Evolutionary conservation across 2,797 vertebrate species (phyloP).

Genomic region (Sylvilagus floridanus): DNA sequence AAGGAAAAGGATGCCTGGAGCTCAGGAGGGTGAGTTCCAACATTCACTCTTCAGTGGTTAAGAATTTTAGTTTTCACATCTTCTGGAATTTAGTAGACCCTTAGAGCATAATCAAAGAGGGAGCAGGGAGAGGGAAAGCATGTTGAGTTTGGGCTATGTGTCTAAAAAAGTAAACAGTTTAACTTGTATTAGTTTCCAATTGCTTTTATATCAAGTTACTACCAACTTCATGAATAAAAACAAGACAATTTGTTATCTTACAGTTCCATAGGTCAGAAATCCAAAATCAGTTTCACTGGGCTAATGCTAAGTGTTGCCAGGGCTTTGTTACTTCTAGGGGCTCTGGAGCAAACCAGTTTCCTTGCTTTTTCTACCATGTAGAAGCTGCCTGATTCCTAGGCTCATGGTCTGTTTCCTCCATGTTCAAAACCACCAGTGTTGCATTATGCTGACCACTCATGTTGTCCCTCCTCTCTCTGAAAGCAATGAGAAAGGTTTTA

Average conservation of each 20-base stretch:
- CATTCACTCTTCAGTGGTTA: not conserved
- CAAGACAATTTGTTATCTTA: not conserved
- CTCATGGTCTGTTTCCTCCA: not conserved
- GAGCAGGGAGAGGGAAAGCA: not conserved
- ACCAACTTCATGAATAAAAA: not conserved
- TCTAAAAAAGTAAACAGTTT: conserved; percentile 17
- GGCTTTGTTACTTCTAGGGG: not conserved
- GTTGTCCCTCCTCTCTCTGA: not conserved
- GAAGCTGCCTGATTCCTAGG: not conserved
- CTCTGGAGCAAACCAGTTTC: not conserved
- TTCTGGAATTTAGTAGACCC: conserved; percentile 36
- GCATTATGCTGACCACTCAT: not conserved
- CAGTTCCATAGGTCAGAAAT: conserved; percentile 18
- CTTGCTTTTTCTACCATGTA: not conserved
- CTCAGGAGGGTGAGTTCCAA: not conserved
- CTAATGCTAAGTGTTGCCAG: not conserved
- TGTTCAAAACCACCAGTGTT: not conserved
- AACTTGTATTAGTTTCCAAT: not conserved
- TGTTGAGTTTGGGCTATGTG: not conserved
- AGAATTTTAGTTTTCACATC: not conserved
- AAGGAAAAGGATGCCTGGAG: not conserved
- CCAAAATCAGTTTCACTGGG: not conserved
- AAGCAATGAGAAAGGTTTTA: not conserved
- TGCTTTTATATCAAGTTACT: not conserved
- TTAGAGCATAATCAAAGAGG: not conserved